Conservation (phyloP, 2,113 vertebrate species). For the Caranx melampygus region DNA sequence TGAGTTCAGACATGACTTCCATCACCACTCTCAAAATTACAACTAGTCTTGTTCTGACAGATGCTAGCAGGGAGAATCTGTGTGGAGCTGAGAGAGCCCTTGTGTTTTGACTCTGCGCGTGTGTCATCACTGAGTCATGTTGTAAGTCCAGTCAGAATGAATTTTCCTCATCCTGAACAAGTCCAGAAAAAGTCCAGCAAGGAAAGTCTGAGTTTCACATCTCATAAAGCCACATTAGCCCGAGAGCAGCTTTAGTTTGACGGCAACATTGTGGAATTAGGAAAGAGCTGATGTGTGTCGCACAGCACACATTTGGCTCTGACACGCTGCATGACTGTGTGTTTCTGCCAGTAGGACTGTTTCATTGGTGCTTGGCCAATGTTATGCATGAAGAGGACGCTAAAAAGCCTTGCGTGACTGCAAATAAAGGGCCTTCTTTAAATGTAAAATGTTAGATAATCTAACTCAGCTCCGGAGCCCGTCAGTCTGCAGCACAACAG, state of each 20-base stretch:
- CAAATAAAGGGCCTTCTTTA: slow-evolving; percentile 28
- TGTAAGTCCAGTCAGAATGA: slow-evolving; percentile 13
- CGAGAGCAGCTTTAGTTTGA: slow-evolving; percentile 18
- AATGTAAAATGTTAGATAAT: slow-evolving; percentile 55
- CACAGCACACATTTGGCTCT: slow-evolving; percentile 29
- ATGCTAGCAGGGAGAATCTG: neutral
- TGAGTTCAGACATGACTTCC: neutral
- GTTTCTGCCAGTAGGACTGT: slow-evolving; percentile 36
- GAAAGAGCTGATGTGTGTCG: slow-evolving; percentile 16
- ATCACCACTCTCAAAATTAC: slow-evolving; percentile 1
- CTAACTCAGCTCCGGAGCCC: slow-evolving; percentile 3
- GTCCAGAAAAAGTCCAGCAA: neutral
- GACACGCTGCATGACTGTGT: slow-evolving; percentile 37
- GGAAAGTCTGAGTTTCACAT: slow-evolving; percentile 6
- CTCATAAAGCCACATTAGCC: slow-evolving; percentile 5
- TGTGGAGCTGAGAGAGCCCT: neutral
- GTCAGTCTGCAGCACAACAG: slow-evolving; percentile 25
- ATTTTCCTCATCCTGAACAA: neutral
- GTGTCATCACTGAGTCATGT: slow-evolving; percentile 19
- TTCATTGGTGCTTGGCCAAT: slow-evolving; percentile 41
- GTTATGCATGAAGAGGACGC: slow-evolving; percentile 31
- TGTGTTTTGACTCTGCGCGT: neutral
- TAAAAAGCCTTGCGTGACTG: slow-evolving; percentile 17
- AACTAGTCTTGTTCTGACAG: neutral
- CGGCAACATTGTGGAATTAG: slow-evolving; percentile 1